Evolutionary conservation across 2,113 vertebrate species (phyloP), one percentile per base, ranked within the genome.

Genomic region (Scalopus aquaticus): DNA sequence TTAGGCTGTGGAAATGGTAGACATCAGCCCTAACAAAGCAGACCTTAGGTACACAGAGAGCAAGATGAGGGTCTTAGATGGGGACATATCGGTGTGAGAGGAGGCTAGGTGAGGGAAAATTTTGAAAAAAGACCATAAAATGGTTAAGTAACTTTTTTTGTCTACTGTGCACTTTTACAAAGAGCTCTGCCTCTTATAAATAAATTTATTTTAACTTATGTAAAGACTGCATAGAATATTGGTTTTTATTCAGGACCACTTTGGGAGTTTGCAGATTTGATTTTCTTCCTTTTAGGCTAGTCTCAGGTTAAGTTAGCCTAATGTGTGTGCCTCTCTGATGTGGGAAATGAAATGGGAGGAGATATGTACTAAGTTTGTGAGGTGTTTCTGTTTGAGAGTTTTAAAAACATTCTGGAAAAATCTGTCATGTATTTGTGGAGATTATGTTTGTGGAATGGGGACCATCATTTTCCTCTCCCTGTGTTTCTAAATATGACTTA

Each of bases 51-150:
- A 84, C 6, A 73, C 6, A 73, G 24, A 85, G 16, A 51, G n/a
- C 81, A 88, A 76, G 22, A 9, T 91, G 46, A 80, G 54, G 19
- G 42, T 72, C 37, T 44, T 88, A 1, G 2, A 1, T 69, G 35
- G 8, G 24, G 16, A 0, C 30, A 39, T 93, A 30, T 30, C 22
- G 2, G 12, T 67, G 13, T 74, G 51, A 89, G 58, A 96, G 54
- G 46, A 74, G 51, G 7, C 35, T 42, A 92, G 54, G 49, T 77
- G 51, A 95, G 22, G 80, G 51, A 70, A 32, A 92, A 42, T 74
- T 96, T 95, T 74, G 44, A 80, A 95, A 94, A n/a, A 89, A 77
- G 42, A 96, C 60, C 32, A 30, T 81, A 19, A 70, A 93, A 22
- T 87, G 13, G 37, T 60, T 51, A 83, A 87, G 70, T 83, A 2